phyloP scores from a whole-genome alignment of 2,797 vertebrate species.

The Vireo griseus region DNA sequence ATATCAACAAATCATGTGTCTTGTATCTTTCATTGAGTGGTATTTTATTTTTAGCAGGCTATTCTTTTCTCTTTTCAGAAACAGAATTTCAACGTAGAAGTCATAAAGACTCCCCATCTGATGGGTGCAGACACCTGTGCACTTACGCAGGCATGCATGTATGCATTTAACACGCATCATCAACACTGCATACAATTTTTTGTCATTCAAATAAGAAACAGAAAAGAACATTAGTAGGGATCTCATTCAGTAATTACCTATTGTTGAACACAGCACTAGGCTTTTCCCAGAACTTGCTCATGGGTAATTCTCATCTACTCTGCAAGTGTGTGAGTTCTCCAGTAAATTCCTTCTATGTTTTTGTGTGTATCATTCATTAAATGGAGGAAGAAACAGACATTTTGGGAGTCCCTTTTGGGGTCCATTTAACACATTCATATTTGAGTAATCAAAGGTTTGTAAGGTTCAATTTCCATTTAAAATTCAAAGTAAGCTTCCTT shows the following conservation, averaged over 20 bases:
- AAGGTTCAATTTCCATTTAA: slow-evolving; percentile 31
- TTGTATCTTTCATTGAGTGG: background rate
- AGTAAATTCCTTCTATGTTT: background rate
- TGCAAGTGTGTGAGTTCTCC: background rate
- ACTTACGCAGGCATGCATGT: background rate
- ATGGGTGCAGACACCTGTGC: background rate
- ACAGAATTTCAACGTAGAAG: background rate
- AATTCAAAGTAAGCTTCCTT: slow-evolving; percentile 33
- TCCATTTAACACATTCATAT: slow-evolving; percentile 16
- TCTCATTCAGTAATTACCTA: background rate
- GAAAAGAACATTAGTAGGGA: background rate
- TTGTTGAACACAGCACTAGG: background rate
- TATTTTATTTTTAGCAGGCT: slow-evolving; percentile 25
- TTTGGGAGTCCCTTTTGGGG: background rate
- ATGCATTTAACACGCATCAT: rapidly evolving
- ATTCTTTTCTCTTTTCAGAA: background rate
- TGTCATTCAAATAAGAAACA: background rate
- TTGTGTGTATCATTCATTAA: background rate
- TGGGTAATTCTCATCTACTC: background rate
- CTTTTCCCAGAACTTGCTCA: background rate
- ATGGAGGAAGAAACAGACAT: background rate
- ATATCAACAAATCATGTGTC: background rate
- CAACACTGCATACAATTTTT: background rate
- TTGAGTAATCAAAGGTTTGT: background rate
- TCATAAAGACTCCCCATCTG: background rate